Evolutionary conservation across 2,797 vertebrate species (phyloP), one percentile per base, ranked within the genome.

Genomic region (Oreochromis mossambicus): DNA sequence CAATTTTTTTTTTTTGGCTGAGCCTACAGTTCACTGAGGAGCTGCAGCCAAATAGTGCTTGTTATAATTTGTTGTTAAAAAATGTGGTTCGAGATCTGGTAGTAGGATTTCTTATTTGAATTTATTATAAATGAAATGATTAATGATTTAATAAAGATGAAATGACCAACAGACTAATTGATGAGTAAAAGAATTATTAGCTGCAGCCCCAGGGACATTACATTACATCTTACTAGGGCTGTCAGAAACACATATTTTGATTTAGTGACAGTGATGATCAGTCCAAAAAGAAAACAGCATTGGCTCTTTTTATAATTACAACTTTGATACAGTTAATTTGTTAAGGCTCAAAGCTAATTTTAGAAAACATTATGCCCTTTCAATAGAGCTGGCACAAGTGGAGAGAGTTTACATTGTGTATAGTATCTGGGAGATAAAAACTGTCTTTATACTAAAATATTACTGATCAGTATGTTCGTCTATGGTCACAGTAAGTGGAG

Each of bases 381-480:
- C 4, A 82, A 3, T 15, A 43, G 70, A 82, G 34, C 24, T 50
- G 19, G 46, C n/a, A 51, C 4, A 78, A 19, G 7, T 10, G 5
- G 26, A 63, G 9, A 63, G 14, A 70, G 81, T 84, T 84, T 81
- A 80, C 81, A 80, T 79, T 48, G 82, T 80, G 61, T 86, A 56
- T 56, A 52, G 87, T 80, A 63, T 87, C 88, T 83, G 43, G 24
- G 54, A 85, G 80, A 63, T 50, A 79, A 58, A 4, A 21, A 63
- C 58, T 13, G 19, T 63, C 58, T 36, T 63, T 76, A 63, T 38
- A 17, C 50, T 21, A 14, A 9, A 78, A 26, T 46, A 70, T 79
- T 41, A 14, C 14, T 14, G n/a, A 78, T 50, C 24, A 70, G 19
- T 55, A 68, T 50, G 48, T 56, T 54, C 2, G 50, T 52, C 79